A percentile compares a stretch with the other conserved stretches of the same genome.
Evolutionary conservation across 64 coral and sea anemone species (phyloP).

Genomic region (Hydrozoanthus tunicans): DNA sequence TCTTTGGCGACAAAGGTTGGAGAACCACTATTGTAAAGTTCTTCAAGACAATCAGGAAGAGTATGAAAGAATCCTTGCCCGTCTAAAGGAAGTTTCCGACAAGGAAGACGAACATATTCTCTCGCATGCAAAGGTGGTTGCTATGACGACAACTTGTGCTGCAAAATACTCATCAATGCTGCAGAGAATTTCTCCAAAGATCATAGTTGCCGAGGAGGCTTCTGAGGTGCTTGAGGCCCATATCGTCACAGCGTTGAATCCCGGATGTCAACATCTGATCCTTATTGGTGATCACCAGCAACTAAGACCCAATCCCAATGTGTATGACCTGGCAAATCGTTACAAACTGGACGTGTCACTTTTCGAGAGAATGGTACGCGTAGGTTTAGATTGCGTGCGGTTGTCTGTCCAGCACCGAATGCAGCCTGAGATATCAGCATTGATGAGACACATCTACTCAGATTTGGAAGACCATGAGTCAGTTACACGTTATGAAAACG

Average conservation of each 20-base stretch:
- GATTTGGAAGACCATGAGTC: conserved; percentile 68
- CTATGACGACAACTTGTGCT: conserved; percentile 87
- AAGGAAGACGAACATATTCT: conserved; percentile 64
- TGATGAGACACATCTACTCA: conserved; percentile 88
- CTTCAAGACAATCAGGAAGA: conserved; percentile 38
- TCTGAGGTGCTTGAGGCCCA: conserved; percentile 95
- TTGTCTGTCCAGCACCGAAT: conserved; percentile 90
- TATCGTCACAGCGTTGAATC: conserved; percentile 65
- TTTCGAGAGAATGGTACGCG: conserved; percentile 81
- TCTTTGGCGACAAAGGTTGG: conserved; percentile 61
- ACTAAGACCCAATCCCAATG: conserved; percentile 81
- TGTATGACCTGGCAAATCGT: conserved; percentile 75
- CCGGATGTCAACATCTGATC: conserved; percentile 84
- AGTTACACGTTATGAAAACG: conserved; percentile 71
- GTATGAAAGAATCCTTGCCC: conserved; percentile 30
- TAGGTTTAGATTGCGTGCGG: conserved; percentile 58
- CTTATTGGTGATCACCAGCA: conserved; percentile 96
- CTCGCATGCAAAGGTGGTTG: conserved; percentile 55
- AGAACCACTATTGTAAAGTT: conserved; percentile 6
- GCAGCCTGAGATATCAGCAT: conserved; percentile 77
- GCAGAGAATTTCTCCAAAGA: conserved; percentile 62
- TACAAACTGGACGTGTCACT: conserved; percentile 88
- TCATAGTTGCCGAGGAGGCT: conserved; percentile 86
- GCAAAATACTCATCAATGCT: conserved; percentile 70
- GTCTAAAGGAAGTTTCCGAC: conserved; percentile 23